Evolutionary conservation across 2,113 vertebrate genomes (phyloP).

Genomic region (Lethenteron camtschaticum): DNA sequence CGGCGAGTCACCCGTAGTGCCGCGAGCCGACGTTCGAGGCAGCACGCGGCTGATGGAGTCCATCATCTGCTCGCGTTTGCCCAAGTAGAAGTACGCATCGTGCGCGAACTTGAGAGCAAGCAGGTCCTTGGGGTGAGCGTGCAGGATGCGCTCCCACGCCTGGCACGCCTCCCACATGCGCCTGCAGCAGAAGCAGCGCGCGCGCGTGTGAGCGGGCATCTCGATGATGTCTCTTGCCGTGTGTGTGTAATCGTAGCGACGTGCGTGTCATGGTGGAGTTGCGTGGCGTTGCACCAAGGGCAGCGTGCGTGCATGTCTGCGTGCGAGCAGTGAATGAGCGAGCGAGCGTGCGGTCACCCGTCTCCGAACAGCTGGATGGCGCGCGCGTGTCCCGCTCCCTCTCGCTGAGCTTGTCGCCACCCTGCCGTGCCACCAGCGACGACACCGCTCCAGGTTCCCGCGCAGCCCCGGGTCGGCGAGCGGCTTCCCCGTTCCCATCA

Average conservation of each 20-base stretch:
- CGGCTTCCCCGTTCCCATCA: slow-evolving; percentile 34
- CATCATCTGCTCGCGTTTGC: slow-evolving; percentile 38
- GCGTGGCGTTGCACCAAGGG: too few species aligned
- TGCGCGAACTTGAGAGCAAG: slow-evolving; percentile 68
- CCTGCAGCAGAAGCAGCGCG: slow-evolving; percentile 18
- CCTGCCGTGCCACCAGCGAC: slow-evolving; percentile 29
- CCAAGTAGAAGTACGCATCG: slow-evolving; percentile 57
- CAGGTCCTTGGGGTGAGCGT: slow-evolving; percentile 57
- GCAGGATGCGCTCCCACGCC: slow-evolving; percentile 56
- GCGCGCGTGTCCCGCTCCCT: slow-evolving; percentile 50
- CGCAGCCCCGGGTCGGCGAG: slow-evolving; percentile 34
- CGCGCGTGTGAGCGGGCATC: too few species aligned
- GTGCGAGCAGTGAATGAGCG: too few species aligned
- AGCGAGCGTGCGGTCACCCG: slow-evolving; percentile 31
- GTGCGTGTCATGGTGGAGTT: too few species aligned
- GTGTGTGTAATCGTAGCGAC: too few species aligned
- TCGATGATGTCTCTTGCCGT: too few species aligned
- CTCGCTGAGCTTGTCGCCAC: slow-evolving; percentile 19
- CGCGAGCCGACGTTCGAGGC: slow-evolving; percentile 15
- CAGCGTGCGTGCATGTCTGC: too few species aligned
- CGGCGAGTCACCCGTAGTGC: too few species aligned
- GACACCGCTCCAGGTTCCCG: slow-evolving; percentile 25
- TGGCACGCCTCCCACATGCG: slow-evolving; percentile 35
- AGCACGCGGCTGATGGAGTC: slow-evolving; percentile 56
- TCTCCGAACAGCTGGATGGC: slow-evolving; percentile 45